A percentile compares a stretch with the other conserved stretches of the same genome.
phyloP scores from a whole-genome alignment of 2,113 vertebrate species.

The Polypterus bichir region DNA sequence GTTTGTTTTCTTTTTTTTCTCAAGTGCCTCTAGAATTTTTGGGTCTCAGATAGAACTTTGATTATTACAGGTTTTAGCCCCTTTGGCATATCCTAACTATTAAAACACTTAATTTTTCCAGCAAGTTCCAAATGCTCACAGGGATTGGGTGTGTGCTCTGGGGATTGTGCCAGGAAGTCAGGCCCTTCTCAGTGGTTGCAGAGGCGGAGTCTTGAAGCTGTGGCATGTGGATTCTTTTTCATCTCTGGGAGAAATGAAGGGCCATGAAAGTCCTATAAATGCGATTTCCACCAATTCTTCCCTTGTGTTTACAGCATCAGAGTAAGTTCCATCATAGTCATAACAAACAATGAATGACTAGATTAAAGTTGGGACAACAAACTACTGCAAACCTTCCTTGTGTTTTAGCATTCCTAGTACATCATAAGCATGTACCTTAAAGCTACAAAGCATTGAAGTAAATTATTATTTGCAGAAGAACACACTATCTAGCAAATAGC shows the following conservation, averaged over 20 bases:
- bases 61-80: no score
- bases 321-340: slow-evolving; percentile 57
- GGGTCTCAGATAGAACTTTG: no score
- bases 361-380: no score
- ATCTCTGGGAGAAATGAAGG: slow-evolving; percentile 67
- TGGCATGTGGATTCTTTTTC: slow-evolving; percentile 72
- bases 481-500: no score
- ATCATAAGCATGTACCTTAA: no score
- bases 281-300: slow-evolving; percentile 76
- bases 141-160: slow-evolving; percentile 80
- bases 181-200: slow-evolving; percentile 72
- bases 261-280: slow-evolving; percentile 85
- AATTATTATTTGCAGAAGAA: no score
- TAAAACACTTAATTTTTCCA: slow-evolving; percentile 26
- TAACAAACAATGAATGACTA: no score
- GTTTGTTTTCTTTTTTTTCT: no score
- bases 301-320: slow-evolving; percentile 83
- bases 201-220: slow-evolving; percentile 76
- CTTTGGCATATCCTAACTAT: not conserved
- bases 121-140: slow-evolving; percentile 77
- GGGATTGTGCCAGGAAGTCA: slow-evolving; percentile 59
- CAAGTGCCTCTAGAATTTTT: no score
- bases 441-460: no score
- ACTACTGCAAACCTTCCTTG: no score
- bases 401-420: no score